A percentile compares a stretch with the other conserved stretches of the same genome.
These are phyloP conservation scores for Cossypha heuglini DNA, from an alignment of 2,797 vertebrate genomes.

Conservation along the genomic window DNA sequence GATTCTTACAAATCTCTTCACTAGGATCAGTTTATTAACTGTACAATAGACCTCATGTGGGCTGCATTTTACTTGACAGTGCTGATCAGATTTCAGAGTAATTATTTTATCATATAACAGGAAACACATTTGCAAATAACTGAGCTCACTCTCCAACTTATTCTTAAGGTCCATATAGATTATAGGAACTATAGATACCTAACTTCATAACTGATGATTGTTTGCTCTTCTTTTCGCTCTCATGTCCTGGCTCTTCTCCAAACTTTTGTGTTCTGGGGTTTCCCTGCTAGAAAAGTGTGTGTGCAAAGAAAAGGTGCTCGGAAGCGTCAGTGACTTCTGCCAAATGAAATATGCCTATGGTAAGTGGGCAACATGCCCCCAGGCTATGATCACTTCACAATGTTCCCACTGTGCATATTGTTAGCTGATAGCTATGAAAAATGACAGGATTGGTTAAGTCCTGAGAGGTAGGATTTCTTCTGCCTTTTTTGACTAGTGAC, in stretches of 20 bases:
- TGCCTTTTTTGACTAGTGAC: not conserved
- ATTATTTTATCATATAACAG: not conserved
- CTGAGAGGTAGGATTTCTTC: not conserved
- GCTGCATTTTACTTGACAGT: not conserved
- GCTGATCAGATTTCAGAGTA: not conserved
- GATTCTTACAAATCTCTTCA: not conserved
- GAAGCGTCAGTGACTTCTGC: conserved; percentile 83
- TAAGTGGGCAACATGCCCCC: conserved; percentile 64
- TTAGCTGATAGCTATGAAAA: not conserved
- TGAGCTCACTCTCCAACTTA: not conserved
- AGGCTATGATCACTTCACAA: not conserved
- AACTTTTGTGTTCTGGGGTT: not conserved
- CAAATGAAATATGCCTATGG: conserved; percentile 87
- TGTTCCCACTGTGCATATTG: not conserved
- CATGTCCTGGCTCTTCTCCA: not conserved
- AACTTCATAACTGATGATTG: not conserved
- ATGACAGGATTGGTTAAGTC: not conserved
- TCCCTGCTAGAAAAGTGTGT: conserved; percentile 84
- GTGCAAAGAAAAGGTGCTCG: conserved; percentile 86
- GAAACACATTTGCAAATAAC: conserved; percentile 16
- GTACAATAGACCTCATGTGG: not conserved
- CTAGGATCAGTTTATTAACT: not conserved
- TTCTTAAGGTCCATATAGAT: not conserved
- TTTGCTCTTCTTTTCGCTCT: not conserved
- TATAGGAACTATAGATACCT: not conserved